Evolutionary conservation across 53 echinoderm and acorn worm species (phyloP).

Genomic region (Holothuria leucospilota): DNA sequence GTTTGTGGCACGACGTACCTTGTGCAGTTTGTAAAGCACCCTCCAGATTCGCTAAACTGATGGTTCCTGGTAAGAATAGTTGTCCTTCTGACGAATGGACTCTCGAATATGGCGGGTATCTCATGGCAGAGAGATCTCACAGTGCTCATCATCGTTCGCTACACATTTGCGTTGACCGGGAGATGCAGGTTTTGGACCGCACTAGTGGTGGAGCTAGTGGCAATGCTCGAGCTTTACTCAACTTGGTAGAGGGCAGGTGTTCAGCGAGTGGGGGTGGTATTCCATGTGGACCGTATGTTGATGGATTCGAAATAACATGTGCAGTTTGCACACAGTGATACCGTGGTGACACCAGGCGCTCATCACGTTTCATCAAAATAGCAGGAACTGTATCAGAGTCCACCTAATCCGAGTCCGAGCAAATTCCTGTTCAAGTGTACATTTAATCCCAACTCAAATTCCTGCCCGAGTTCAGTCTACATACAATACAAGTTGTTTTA

Average conservation of each 20-base stretch:
- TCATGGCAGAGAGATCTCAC: conserved; percentile 46
- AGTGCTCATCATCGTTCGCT: conserved; percentile 19
- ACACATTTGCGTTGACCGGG: conserved; percentile 65
- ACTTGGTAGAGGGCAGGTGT: conserved; percentile 57
- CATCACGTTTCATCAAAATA: no score
- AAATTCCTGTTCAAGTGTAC: no score
- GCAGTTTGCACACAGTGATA: conserved; percentile 60
- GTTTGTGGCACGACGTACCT: not conserved
- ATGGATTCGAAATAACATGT: conserved; percentile 65
- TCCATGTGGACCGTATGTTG: conserved; percentile 55
- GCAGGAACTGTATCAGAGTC: no score
- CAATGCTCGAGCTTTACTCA: conserved; percentile 19
- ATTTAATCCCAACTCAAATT: no score
- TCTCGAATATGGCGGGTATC: conserved; percentile 63
- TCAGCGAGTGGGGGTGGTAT: conserved; percentile 29
- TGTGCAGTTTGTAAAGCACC: conserved; percentile 71
- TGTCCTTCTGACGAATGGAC: conserved; percentile 67
- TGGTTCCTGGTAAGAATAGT: conserved; percentile 59
- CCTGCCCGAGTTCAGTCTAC: no score
- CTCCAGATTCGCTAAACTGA: conserved; percentile 33
- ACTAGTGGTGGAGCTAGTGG: conserved; percentile 32
- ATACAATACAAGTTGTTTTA: no score
- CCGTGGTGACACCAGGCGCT: no score
- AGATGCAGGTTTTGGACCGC: conserved; percentile 24
- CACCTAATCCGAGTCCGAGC: no score